A percentile compares a stretch with the other conserved stretches of the same genome.
These are phyloP conservation scores for Enteromius fasciolatus DNA, from an alignment of 2,797 vertebrate species.

Conservation along the genomic window DNA sequence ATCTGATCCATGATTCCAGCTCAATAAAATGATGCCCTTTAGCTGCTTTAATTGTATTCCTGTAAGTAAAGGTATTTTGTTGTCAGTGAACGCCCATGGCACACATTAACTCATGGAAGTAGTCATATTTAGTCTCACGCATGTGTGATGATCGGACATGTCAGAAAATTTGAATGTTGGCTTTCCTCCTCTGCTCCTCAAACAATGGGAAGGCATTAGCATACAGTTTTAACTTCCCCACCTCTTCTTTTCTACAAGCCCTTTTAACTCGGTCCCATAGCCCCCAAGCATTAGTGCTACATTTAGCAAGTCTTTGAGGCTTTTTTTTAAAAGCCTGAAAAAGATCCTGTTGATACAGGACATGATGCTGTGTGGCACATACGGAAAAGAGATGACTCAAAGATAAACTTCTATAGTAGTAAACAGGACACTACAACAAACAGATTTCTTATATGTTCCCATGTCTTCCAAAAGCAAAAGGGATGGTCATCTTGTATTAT, in stretches of 20 bases:
- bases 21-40: constrained; percentile 4
- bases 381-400: constrained; percentile 1
- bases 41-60: not conserved
- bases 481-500: not conserved
- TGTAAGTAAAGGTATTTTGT: constrained; percentile 11
- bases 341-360: constrained; percentile 12
- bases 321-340: constrained; percentile 23
- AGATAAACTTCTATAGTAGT: not conserved
- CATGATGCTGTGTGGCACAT: not conserved
- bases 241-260: not conserved
- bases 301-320: constrained; percentile 14
- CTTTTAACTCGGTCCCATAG: constrained; percentile 18
- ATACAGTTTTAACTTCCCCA: constrained; percentile 10
- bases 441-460: not conserved
- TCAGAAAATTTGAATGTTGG: not conserved
- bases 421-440: not conserved
- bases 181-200: not conserved
- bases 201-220: constrained; percentile 7
- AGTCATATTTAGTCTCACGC: constrained; percentile 8
- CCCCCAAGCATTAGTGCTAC: constrained; percentile 27
- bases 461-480: no score
- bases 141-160: constrained; percentile 14
- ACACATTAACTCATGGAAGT: not conserved
- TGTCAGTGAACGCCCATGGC: not conserved
- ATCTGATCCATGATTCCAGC: constrained; percentile 23